Base-by-base conservation (phyloP, 2,888 invertebrate genomes). In the Agriotes lineatus region DNA sequence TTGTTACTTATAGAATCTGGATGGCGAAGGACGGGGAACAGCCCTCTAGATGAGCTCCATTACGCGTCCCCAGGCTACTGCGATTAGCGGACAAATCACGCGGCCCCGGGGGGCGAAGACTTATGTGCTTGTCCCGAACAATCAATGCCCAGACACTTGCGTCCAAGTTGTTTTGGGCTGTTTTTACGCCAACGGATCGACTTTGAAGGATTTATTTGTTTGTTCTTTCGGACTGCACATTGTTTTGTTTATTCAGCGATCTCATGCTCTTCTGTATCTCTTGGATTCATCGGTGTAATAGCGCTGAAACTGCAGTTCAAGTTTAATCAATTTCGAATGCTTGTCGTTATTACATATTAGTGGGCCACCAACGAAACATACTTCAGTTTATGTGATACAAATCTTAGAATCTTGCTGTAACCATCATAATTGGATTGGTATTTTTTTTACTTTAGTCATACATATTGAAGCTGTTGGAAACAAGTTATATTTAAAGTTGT, bases 41-140 rank as follows among this genome's bases (percentile, higher is more conserved):
- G 75, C 73, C 71, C 73, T 75, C 78, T 72, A 73, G 78, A 79
- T 76, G 76, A 77, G 78, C 72, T 75, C 80, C 78, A 80, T 82
- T 81, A 81, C 77, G 75, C 73, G 81, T 81, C 82, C 81, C 82
- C 75, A 76, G 80, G 77, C 79, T 74, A 72, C 75, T 72, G 75
- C 82, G 82, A 83, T 84, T 83, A 84, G 82, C 81, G 82, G 82
- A 83, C 83, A 82, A 82, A 84, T 83, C 82, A 82, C 81, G 80
- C 79, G 78, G 78, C 77, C 75, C 77, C 72, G 78, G 79, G 79
- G 79, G 78, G 59, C 50, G 68, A 82, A 83, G 82, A 83, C 82
- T 82, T 82, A 82, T 82, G 82, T 77, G 80, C 79, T 81, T 80
- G 82, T 82, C 82, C 82, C 74, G 76, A 77, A 80, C 82, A 82